Base-by-base conservation (phyloP, 2,797 vertebrate genomes). In the Sebastes matsubarae region DNA sequence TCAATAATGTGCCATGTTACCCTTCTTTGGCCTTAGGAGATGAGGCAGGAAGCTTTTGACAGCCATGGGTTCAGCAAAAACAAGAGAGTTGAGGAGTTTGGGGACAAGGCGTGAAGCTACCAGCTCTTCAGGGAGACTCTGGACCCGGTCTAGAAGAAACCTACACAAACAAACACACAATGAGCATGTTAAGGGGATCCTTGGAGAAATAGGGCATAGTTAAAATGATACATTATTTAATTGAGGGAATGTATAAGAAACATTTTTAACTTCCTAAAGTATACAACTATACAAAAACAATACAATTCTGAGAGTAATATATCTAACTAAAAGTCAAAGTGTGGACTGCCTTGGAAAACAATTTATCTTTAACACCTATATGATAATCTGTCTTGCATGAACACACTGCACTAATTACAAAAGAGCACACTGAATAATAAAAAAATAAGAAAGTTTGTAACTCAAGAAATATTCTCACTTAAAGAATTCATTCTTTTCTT, bases 401-500 rank as follows among this genome's bases (percentile, higher is more conserved):
- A 58, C 29, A 65, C 5, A 42, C 20, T 32, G 29, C 11, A 29
- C 2, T 10, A 22, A 29, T 36, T 63, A 25, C n/a, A 72, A 57
- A 25, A 32, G 1, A 60, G 14, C 7, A 2, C 4, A 58, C 6
- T 30, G 4, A 8, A 22, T 3, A 55, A 5, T 3, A 18, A 66
- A 4, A 2, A 60, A 0, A 18, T 8, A 18, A 20, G 18, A 46
- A 0, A 8, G 16, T 50, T 20, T 16, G 5, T 20, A 69, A 27
- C 38, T 13, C 1, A 34, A 20, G 2, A 73, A 14, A 46, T 3
- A 8, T 9, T 94, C 97, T 97, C 94, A 99, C 99, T 99, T 99
- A 92, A 99, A 99, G 91, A 99, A 99, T 89, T 99, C 98, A 16
- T 98, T 98, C 93, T 99, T 99, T 75, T 99, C 97, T 72, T 99